Base-by-base conservation (phyloP, 1,140 invertebrate genomes). In the Saxidomus purpurata region DNA sequence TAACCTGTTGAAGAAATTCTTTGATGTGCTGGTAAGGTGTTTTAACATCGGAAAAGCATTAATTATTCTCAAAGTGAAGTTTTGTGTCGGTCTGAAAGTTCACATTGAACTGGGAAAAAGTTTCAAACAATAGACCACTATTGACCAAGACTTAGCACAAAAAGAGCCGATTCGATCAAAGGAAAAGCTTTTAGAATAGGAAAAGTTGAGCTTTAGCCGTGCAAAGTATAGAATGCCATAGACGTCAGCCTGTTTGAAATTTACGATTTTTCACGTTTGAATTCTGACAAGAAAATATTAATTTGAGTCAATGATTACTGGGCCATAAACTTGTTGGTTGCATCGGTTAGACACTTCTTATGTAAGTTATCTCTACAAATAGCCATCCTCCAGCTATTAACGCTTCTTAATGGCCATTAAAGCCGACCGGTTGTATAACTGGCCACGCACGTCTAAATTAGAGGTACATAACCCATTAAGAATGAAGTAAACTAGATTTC, bases 351-450 rank as follows among this genome's bases (percentile, higher is more conserved):
- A 88, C 86, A 81, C 25, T 47, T 81, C 76, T 88, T 88, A 88
- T 55, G 79, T 88, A 88, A 88, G 52, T 17, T 19, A 9, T 25
- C 38, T 25, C 43, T 47, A 77, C 19, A 81, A 88, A 88, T 88
- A 71, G 86, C 40, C 77, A 17, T 40, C 77, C 74, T 43, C 13
- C 38, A 67, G 86, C 86, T 28, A 88, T 88, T 80, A 88, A 87
- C 43, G 34, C 40, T 43, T 67, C 74, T 88, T 88, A 88, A 88
- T 88, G 86, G 76, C 76, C 86, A 88, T 88, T 88, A 88, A 88
- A 49, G 43, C 22, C 55, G 28, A 40, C 13, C 59, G 86, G 25
- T 69, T 71, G 61, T 69, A 34, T 88, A 52, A 77, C 40, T 15
- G n/a, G 47, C 49, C 77, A 43, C 76, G 59, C 52, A 34, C 77